Conservation (phyloP, 2,113 vertebrate species). For the Anseranas semipalmata region DNA sequence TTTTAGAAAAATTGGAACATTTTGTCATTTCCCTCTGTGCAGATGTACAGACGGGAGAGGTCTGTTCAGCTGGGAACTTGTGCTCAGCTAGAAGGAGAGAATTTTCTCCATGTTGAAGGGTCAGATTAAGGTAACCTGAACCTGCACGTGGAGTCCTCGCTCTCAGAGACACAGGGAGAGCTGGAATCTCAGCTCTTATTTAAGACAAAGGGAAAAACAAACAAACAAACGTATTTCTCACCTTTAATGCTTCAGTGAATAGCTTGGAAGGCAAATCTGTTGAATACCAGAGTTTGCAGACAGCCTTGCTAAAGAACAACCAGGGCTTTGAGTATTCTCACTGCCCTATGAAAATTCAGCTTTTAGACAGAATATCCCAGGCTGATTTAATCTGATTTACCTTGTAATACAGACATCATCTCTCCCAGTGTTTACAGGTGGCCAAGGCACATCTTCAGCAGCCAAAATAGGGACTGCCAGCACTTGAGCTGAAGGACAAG, state of each 20-base stretch:
- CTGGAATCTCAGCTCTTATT: background rate
- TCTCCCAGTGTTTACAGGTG: background rate
- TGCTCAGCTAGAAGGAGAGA: background rate
- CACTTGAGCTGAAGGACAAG: background rate
- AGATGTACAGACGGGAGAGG: background rate
- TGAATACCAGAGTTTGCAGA: background rate
- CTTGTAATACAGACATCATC: background rate
- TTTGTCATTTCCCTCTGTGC: slow-evolving; percentile 31
- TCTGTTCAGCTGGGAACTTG: background rate
- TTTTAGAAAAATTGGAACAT: slow-evolving; percentile 39
- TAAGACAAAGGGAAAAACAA: background rate
- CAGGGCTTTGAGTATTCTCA: background rate
- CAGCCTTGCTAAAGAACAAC: background rate
- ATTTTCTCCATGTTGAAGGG: background rate
- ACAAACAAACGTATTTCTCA: background rate
- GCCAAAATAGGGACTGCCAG: fast-evolving
- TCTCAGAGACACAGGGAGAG: background rate
- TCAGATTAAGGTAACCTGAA: background rate
- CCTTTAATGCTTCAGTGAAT: background rate
- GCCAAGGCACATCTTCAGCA: background rate
- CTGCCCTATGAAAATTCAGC: background rate
- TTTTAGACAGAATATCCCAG: background rate
- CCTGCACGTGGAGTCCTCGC: background rate
- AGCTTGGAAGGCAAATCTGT: background rate
- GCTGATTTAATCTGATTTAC: background rate